Conservation (phyloP, 2,888 invertebrate species). For the Priocnemis perturbator region DNA sequence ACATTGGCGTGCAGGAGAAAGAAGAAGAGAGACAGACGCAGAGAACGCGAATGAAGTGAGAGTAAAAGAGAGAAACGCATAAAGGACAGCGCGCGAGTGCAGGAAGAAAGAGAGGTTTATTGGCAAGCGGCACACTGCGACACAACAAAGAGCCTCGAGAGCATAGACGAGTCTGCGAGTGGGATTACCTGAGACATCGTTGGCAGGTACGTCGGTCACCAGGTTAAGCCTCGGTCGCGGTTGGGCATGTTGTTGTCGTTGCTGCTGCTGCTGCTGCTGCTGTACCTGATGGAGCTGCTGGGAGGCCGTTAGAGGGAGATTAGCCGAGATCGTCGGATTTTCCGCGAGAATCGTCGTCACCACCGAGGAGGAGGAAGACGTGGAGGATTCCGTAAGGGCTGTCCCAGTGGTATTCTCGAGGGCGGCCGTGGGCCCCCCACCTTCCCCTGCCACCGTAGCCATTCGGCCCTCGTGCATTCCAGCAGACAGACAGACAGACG, state of each 20-base stretch:
- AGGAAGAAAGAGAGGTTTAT: slow-evolving; percentile 26
- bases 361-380: slow-evolving; percentile 46
- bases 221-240: slow-evolving; percentile 51
- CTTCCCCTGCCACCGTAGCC: slow-evolving; percentile 61
- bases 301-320: slow-evolving; percentile 47
- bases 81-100: slow-evolving; percentile 27
- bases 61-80: slow-evolving; percentile 24
- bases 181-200: slow-evolving; percentile 65
- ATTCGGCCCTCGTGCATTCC: slow-evolving; percentile 71
- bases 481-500: slow-evolving; percentile 23
- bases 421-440: slow-evolving; percentile 49
- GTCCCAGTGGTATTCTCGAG: slow-evolving; percentile 53
- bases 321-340: slow-evolving; percentile 39
- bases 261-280: slow-evolving; percentile 42
- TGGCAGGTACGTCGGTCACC: slow-evolving; percentile 52
- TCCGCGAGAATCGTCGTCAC: slow-evolving; percentile 49
- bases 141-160: slow-evolving; percentile 42
- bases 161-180: slow-evolving; percentile 33
- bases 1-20: slow-evolving; percentile 1
- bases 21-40: slow-evolving; percentile 17
- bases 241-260: slow-evolving; percentile 50
- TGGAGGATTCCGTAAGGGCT: slow-evolving; percentile 53
- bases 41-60: slow-evolving; percentile 25
- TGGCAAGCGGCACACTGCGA: slow-evolving; percentile 61
- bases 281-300: slow-evolving; percentile 43